phyloP scores from a whole-genome alignment of 2,888 invertebrate genomes.

The Pheosia gnoma region DNA sequence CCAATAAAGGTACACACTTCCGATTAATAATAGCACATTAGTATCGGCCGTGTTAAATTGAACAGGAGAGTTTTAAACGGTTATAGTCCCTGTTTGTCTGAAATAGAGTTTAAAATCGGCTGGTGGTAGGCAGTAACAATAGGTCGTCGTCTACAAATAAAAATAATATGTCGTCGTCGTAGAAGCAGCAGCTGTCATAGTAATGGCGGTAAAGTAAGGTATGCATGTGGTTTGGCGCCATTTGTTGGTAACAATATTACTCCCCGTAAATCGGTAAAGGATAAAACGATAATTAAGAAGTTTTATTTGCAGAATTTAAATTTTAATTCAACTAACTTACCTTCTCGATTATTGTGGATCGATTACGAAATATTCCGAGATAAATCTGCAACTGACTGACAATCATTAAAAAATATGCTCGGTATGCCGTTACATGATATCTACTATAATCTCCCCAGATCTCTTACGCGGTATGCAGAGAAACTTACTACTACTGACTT shows the following conservation, averaged over 20 bases:
- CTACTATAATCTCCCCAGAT: too few relatives aligned
- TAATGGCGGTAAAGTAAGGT: conserved; percentile 38
- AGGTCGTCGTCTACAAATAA: conserved; percentile 33
- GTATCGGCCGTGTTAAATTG: conserved; percentile 32
- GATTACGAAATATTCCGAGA: too few relatives aligned
- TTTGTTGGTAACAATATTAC: conserved; percentile 21
- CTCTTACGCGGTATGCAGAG: too few relatives aligned
- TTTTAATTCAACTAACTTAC: too few relatives aligned
- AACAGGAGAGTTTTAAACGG: conserved; percentile 23
- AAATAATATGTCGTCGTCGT: conserved; percentile 22
- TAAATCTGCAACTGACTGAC: too few relatives aligned
- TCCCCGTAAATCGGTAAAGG: not conserved
- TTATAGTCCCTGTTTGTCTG: conserved; percentile 24
- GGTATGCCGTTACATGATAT: too few relatives aligned
- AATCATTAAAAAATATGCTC: too few relatives aligned
- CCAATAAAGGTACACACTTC: conserved; percentile 58
- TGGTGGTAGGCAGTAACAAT: conserved; percentile 49
- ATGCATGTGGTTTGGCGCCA: conserved; percentile 37
- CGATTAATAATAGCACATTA: conserved; percentile 57
- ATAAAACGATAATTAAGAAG: too few relatives aligned
- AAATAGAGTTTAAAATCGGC: conserved; percentile 36
- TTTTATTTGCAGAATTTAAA: too few relatives aligned
- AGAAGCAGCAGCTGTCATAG: conserved; percentile 59
- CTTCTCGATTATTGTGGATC: too few relatives aligned
- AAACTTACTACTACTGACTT: too few relatives aligned